These are phyloP conservation scores for Rostratula benghalensis DNA, from an alignment of 2,113 vertebrate species.

Conservation along the genomic window DNA sequence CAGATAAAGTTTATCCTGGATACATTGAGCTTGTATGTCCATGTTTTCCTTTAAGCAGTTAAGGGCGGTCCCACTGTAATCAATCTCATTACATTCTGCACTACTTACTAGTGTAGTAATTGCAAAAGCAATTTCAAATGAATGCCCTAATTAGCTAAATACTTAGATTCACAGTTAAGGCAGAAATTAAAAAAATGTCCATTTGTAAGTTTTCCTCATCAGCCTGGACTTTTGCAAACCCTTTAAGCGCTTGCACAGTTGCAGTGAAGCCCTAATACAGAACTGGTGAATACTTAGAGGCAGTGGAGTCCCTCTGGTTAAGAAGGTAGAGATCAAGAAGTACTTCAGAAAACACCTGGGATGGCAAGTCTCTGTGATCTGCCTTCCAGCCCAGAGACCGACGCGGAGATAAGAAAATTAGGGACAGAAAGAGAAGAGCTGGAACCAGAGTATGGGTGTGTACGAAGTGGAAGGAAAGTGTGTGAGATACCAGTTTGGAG, in stretches of 20 bases:
- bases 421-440: background rate
- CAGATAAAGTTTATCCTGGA: background rate
- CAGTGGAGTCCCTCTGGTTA: background rate
- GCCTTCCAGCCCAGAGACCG: background rate
- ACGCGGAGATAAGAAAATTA: background rate
- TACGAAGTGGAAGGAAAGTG: accelerated
- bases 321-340: background rate
- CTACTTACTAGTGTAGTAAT: background rate
- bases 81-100: background rate
- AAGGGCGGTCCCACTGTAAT: background rate
- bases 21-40: background rate
- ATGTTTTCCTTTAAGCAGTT: background rate
- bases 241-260: background rate
- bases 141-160: background rate
- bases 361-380: background rate
- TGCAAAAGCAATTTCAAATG: background rate
- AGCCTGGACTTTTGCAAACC: background rate
- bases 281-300: background rate
- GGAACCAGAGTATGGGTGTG: background rate
- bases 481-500: background rate
- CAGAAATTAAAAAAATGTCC: background rate
- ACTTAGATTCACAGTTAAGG: background rate
- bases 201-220: background rate
- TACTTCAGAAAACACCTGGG: background rate
- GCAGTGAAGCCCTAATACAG: background rate